phyloP scores from a whole-genome alignment of 1,140 invertebrate genomes.

The Drosophila busckii region DNA sequence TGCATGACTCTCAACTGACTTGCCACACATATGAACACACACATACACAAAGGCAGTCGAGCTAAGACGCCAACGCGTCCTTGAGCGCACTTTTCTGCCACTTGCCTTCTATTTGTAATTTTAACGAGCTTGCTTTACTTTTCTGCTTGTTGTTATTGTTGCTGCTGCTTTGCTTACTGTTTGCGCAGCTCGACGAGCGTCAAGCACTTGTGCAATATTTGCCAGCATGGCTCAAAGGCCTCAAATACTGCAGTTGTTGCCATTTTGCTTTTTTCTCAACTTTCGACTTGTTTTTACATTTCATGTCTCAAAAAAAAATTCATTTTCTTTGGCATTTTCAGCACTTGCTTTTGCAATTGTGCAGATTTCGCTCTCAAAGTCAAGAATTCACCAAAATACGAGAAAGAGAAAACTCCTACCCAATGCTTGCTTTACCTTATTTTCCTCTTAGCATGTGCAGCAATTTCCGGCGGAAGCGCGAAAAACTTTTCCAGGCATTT shows the following conservation, averaged over 20 bases:
- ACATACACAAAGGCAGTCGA: neutral
- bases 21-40: conserved; percentile 24
- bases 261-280: conserved; percentile 34
- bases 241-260: conserved; percentile 16
- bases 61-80: conserved; percentile 58
- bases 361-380: too few species aligned
- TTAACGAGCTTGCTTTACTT: conserved; percentile 62
- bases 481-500: conserved; percentile 69
- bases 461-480: conserved; percentile 71
- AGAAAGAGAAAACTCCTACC: neutral
- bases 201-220: conserved; percentile 66
- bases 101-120: conserved; percentile 76
- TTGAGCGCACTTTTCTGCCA: conserved; percentile 75
- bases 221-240: conserved; percentile 47
- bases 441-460: conserved; percentile 20
- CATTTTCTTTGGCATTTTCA: conserved; percentile 65
- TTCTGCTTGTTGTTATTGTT: conserved; percentile 18
- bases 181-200: conserved; percentile 54
- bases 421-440: conserved; percentile 11
- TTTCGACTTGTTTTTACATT: conserved; percentile 13
- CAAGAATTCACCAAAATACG: too few species aligned
- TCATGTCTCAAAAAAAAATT: conserved; percentile 53
- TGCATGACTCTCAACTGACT: conserved; percentile 41
- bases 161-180: conserved; percentile 54
- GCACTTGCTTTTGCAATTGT: conserved; percentile 52